Conservation (phyloP, 1,140 invertebrate genomes). For the Dryas iulia region DNA sequence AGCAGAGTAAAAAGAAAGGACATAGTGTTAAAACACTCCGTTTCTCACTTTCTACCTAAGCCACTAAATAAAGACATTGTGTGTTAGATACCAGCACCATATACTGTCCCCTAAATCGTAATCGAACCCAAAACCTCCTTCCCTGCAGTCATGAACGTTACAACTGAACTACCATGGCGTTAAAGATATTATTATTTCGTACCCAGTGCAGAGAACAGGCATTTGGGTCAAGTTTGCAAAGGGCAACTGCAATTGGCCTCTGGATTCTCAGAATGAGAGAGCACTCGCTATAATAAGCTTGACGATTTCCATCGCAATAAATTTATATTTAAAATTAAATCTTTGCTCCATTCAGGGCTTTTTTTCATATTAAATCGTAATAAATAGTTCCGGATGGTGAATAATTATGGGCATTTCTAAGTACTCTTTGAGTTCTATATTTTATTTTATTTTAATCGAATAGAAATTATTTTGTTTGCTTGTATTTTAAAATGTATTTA, state of each 20-base stretch:
- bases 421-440: not conserved
- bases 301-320: constrained; percentile 1
- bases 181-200: not conserved
- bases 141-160: no score
- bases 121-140: not conserved
- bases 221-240: constrained; percentile 23
- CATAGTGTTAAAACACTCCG: no score
- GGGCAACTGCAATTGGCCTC: constrained; percentile 2
- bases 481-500: no score
- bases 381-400: not conserved
- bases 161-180: no score
- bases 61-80: no score
- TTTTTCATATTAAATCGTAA: not conserved
- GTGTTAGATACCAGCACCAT: no score
- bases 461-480: no score
- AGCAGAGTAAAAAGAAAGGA: no score
- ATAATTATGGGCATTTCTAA: not conserved
- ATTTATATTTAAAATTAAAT: constrained; percentile 1
- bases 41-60: no score
- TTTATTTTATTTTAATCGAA: not conserved
- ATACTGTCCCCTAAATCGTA: not conserved
- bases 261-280: not conserved
- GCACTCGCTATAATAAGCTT: constrained; percentile 1
- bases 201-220: not conserved
- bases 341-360: not conserved